Base-by-base conservation (phyloP, 92 coral and sea anemone genomes). In the Parazoanthus darwini region DNA sequence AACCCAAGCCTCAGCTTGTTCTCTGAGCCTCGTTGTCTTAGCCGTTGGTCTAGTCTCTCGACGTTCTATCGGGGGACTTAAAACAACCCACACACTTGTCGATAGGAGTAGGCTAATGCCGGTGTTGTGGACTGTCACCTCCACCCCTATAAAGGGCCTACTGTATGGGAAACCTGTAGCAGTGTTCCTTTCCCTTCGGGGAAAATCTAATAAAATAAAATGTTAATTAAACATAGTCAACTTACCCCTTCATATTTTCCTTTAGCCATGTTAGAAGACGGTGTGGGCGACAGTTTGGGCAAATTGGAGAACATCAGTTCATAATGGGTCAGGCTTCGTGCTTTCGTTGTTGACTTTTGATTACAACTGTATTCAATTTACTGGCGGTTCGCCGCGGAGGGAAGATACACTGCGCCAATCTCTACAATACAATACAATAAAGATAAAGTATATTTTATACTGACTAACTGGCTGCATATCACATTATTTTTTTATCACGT, bases 191-290 rank as follows among this genome's bases (percentile, higher is more conserved):
- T 29, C 33, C 33, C 0, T 29, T 29, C 33, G 33, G 0, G 33
- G 33, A 29, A 29, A 29, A 29, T 29, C 33, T 29, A 29, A 29
- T 29, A 29, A 29, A 29, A 29, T 29, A 29, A 29, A 29, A 29
- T 29, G 33, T 29, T 29, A 29, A 10, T 2, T 20, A 36, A 73
- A 39, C 9, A 6, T 10, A 43, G 6, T 78, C 15, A 42, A 79
- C 82, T 42, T 79, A 79, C 82, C 82, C 20, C 66, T n/a, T 79
- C 82, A 54, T 29, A 15, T 51, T 79, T 79, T 50, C 82, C 66
- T 5, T 26, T 25, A 54, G 82, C 15, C 77, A 73, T 73, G 42
- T 15, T 33, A 29, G 77, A 73, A 9, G 77, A 50, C 35, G 82
- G 22, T 33, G 39, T 25, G 23, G 82, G 66, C 42, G 82, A 25